Base-by-base conservation (phyloP, 1,140 invertebrate species). In the Colletes latitarsis region DNA sequence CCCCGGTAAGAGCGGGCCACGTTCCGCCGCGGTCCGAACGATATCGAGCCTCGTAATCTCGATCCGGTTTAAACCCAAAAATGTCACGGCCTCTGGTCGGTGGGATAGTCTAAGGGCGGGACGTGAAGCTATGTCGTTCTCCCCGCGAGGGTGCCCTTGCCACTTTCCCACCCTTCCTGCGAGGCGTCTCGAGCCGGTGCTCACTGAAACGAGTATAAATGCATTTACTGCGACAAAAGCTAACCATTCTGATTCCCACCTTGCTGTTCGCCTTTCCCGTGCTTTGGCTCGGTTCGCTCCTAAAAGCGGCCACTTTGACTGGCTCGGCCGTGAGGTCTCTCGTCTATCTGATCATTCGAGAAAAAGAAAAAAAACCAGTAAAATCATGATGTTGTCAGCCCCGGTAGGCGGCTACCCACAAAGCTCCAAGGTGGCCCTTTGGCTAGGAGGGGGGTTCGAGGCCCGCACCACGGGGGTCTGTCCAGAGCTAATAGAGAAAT, bases 401-500 rank as follows among this genome's bases (percentile, higher is more conserved):
- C 49, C 39, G 58, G 75, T 74, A 85, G 85, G 80, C 82, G 89
- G 84, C 88, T 80, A 82, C 66, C 79, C 79, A 85, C 82, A 89
- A 89, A 87, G 83, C 83, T 83, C 52, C 82, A 76, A 89, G 85
- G 88, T 90, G 84, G 87, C 83, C 89, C 71, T 69, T 43, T 64
- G 60, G 63, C 55, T 55, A 66, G 12, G 21, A 77, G 77, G 52
- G 66, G 71, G 67, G 70, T 62, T 60, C 68, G 57, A 62, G 78
- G 63, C 67, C 78, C 74, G 64, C 90, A 75, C 88, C 81, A 83
- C 81, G 81, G 89, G 90, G 85, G 78, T 84, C 83, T 68, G 62
- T 17, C 82, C 78, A 58, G 77, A 88, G 77, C 84, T 91, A 90
- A 91, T 90, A 89, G 84, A 91, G 89, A 89, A 90, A 88, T 90